These are phyloP conservation scores for Plusia festucae DNA, from an alignment of 2,888 invertebrate species.

Conservation along the genomic window DNA sequence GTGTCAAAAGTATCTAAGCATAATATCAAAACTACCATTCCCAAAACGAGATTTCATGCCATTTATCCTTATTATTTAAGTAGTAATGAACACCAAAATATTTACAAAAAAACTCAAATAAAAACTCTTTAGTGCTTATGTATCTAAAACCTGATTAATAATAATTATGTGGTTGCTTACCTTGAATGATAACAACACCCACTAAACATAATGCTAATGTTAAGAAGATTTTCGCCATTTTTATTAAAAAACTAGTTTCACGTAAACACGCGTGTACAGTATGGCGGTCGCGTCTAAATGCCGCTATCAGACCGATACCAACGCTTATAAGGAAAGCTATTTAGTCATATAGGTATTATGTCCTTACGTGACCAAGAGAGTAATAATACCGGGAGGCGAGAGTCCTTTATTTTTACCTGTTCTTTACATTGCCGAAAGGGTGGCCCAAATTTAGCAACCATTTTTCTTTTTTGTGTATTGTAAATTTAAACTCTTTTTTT, in stretches of 20 bases:
- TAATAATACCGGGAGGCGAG: constrained; percentile 18
- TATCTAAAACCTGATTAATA: background rate
- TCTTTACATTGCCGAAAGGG: background rate
- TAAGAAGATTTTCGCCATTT: constrained; percentile 65
- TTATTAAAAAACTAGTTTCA: constrained; percentile 36
- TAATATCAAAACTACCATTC: background rate
- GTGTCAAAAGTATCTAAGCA: background rate
- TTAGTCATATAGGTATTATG: constrained; percentile 23
- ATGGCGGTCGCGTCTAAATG: constrained; percentile 53
- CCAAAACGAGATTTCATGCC: constrained; percentile 9
- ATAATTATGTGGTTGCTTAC: constrained; percentile 58
- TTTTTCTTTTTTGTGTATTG: constrained; percentile 9
- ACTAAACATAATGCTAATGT: constrained; percentile 50
- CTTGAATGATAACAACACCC: constrained; percentile 61
- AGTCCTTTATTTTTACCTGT: constrained; percentile 30
- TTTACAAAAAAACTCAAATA: background rate
- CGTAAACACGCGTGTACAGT: constrained; percentile 40
- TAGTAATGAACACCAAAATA: background rate
- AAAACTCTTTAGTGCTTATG: background rate
- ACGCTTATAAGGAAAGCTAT: constrained; percentile 54
- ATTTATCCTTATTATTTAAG: constrained; percentile 7
- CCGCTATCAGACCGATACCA: constrained; percentile 20
- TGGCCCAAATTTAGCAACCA: background rate
- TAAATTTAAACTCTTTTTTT: background rate
- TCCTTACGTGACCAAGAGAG: constrained; percentile 12